Evolutionary conservation across 2,888 invertebrate genomes (phyloP).

Genomic region (Napeogenes sylphis): DNA sequence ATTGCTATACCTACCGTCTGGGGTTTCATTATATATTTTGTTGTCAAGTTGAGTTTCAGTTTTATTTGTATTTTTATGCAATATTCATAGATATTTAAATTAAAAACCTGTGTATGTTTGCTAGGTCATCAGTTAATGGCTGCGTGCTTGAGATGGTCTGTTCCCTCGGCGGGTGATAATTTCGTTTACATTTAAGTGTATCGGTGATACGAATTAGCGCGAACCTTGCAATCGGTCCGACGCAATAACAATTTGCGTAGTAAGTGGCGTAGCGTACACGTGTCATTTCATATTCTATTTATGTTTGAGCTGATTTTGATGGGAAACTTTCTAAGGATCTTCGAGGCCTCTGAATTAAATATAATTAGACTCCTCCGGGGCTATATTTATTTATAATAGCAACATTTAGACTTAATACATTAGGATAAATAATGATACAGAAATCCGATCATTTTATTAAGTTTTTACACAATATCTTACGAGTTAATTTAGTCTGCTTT

Average conservation of each 20-base stretch:
- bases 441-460: not conserved
- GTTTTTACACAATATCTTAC: not conserved
- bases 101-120: not conserved
- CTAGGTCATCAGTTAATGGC: not conserved
- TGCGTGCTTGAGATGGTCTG: slow-evolving; percentile 21
- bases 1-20: not conserved
- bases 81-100: no score
- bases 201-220: slow-evolving; percentile 13
- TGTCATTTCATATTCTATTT: slow-evolving; percentile 45
- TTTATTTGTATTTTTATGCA: no score
- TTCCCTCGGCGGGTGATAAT: not conserved
- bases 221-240: slow-evolving; percentile 16
- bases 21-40: not conserved
- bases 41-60: not conserved
- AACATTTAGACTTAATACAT: no score
- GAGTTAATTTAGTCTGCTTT: slow-evolving; percentile 15
- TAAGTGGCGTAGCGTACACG: slow-evolving; percentile 29
- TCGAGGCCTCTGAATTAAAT: not conserved
- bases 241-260: slow-evolving; percentile 34
- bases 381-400: no score
- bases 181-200: slow-evolving; percentile 16
- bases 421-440: no score
- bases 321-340: slow-evolving; percentile 21
- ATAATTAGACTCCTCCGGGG: not conserved
- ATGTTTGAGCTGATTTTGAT: slow-evolving; percentile 27